Evolutionary conservation across 2,113 vertebrate genomes (phyloP), one percentile per base, ranked within the genome.

Genomic region (Acinonyx jubatus): DNA sequence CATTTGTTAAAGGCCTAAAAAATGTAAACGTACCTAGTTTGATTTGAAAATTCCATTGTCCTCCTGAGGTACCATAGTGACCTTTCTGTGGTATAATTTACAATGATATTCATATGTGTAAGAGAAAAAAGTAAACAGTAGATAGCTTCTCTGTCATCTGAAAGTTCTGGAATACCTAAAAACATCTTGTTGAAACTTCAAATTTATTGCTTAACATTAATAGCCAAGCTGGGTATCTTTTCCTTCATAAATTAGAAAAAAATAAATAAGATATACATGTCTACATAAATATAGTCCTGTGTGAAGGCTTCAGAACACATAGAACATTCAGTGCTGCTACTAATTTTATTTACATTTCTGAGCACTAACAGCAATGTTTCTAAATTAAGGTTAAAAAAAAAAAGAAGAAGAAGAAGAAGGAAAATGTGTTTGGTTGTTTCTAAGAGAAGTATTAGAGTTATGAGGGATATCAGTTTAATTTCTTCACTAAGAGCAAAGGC

Each of bases 331-430:
- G 33, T 38, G 8, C 8, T 25, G 45, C 19, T 13, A 57, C 88
- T 97, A 92, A 97, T 98, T 98, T 98, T 97, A 98, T 98, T 98
- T 98, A 97, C 97, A 92, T 93, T 89, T 91, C 83, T 82, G 93
- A 79, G 45, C 92, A 96, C 38, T 98, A 88, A 96, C 2, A 1
- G 82, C 38, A 91, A 97, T 97, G 93, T 98, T 97, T 96, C 81
- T 97, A 98, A 98, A 97, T 97, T 87, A 76, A 96, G 88, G 93
- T 96, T 95, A 81, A 96, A 96, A 45, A n/a, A 6, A 2, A 6
- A 57, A 93, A 71, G 78, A 94, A 48, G 3, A 61, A 61, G 21
- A 93, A 73, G 78, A 92, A 48, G 3, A 9, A 81, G 71, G 92
- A 31, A 93, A 98, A 97, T 93, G 94, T 88, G 90, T 93, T 74